phyloP scores from a whole-genome alignment of 2,113 vertebrate genomes.

The Cephalopholis sonnerati region DNA sequence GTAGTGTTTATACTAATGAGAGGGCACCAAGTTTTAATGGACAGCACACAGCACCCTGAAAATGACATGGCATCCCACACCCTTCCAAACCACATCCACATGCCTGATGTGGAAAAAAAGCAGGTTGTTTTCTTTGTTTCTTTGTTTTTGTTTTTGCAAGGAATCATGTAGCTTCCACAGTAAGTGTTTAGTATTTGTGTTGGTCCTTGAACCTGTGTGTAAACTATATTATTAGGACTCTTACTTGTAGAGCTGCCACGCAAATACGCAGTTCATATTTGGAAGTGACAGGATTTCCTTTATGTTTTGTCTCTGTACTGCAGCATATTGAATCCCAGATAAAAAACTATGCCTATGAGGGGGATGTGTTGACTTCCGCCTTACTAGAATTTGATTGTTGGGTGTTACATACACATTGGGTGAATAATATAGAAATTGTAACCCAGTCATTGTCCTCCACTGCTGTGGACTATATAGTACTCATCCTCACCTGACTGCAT shows the following conservation, averaged over 20 bases:
- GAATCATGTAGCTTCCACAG: neutral
- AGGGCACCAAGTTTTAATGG: conserved; percentile 46
- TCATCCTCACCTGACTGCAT: neutral
- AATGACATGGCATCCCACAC: conserved; percentile 36
- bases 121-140: neutral
- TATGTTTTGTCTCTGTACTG: neutral
- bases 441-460: neutral
- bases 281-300: neutral
- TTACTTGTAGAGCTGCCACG: neutral
- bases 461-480: neutral
- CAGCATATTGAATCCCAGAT: neutral
- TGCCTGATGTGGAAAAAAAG: neutral
- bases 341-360: neutral
- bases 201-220: neutral
- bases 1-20: conserved; percentile 68
- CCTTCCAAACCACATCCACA: conserved; percentile 55
- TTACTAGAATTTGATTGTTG: neutral
- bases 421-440: neutral
- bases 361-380: neutral
- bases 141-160: neutral
- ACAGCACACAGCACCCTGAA: conserved; percentile 44
- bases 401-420: neutral
- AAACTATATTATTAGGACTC: neutral
- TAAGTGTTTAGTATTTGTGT: neutral
- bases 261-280: neutral